Evolutionary conservation across 2,888 invertebrate species (phyloP), one percentile per base, ranked within the genome.

Genomic region (Dryomyza anilis): DNA sequence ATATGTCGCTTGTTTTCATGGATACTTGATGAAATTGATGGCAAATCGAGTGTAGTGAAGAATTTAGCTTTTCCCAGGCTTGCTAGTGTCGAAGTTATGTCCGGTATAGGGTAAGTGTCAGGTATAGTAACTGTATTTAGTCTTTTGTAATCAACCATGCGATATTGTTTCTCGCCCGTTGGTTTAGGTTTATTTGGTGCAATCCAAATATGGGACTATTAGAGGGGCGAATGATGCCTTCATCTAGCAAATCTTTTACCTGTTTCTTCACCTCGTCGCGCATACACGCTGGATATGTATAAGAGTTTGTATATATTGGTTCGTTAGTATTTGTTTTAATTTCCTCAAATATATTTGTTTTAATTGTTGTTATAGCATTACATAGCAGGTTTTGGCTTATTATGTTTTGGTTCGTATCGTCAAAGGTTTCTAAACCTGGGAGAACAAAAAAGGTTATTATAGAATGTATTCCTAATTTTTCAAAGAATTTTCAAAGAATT

Each of bases 231-330:
- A 78, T 77, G 1, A 80, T 74, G 1, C 70, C 65, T 56, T 75
- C 74, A 2, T 74, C 52, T 12, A 78, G 50, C 50, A 81, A 68
- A 70, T 77, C 72, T 1, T 70, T 25, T 0, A 81, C 72, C 69
- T 81, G 77, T 7, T 56, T 70, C 4, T 78, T 70, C 1, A 81
- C 78, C 68, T 79, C 81, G n/a, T 57, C 30, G 61, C 76, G 70
- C 69, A 80, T 75, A 21, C 73, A 68, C 25, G 76, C 70, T 0
- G 81, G 81, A 61, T 80, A 80, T 10, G 80, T 68, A 65, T 81
- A 81, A 4, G 72, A 70, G 72, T 79, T 78, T 0, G 74, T 66
- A 52, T 72, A 74, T 4, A 80, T 72, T 0, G 79, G 80, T 8
- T 68, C 66, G 8, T 71, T 57, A 2, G 72, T 69, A 1, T 65